A percentile compares a stretch with the other conserved stretches of the same genome.
phyloP scores from a whole-genome alignment of 2,888 invertebrate species.

The Phytoseiulus persimilis region DNA sequence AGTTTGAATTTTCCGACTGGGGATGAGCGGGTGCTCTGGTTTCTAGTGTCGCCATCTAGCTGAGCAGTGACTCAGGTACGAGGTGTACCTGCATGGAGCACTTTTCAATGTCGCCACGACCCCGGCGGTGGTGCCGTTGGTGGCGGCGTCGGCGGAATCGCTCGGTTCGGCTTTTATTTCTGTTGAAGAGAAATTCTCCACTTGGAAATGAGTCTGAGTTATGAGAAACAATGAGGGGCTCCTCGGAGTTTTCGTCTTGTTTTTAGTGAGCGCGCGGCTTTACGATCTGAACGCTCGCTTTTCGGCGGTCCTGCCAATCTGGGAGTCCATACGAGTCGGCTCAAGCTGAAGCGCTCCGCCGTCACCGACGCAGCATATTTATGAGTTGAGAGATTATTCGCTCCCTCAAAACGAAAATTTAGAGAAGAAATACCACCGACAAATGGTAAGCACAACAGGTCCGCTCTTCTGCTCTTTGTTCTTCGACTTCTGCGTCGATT shows the following conservation, averaged over 20 bases:
- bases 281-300: background rate
- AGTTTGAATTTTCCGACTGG: background rate
- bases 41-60: no score
- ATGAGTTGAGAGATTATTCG: slow-evolving; percentile 5
- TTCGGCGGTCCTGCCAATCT: background rate
- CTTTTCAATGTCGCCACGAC: background rate
- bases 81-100: background rate
- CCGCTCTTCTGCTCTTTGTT: background rate
- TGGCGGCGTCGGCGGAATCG: background rate
- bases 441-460: background rate
- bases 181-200: background rate
- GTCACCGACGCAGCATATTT: background rate
- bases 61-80: no score
- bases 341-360: background rate
- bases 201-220: slow-evolving; percentile 5
- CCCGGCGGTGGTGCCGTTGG: no score
- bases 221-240: background rate
- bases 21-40: no score
- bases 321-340: background rate
- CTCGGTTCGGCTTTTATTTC: background rate
- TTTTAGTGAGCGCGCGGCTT: slow-evolving; percentile 5
- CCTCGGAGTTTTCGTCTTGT: background rate
- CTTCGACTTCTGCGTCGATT: background rate
- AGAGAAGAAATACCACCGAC: background rate
- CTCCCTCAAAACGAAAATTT: background rate